Evolutionary conservation across 2,888 invertebrate species (phyloP).

Genomic region (Cephus pulcher): DNA sequence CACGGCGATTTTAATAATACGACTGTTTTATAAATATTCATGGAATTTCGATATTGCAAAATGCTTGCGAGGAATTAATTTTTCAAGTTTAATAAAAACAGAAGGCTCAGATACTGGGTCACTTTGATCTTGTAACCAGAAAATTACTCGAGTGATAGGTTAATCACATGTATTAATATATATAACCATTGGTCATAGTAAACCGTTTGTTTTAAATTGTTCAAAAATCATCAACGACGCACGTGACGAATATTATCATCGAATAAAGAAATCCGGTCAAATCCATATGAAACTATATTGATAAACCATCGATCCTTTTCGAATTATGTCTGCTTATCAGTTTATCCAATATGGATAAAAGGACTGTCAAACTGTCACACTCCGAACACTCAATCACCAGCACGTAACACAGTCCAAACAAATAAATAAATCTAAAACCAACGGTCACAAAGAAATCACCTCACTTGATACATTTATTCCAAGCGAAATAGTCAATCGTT

Average conservation of each 20-base stretch:
- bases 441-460: not conserved
- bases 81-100: not conserved
- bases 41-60: not conserved
- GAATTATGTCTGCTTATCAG: not conserved
- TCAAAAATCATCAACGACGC: too few relatives aligned
- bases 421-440: not conserved
- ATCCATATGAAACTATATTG: not conserved
- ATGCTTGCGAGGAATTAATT: not conserved
- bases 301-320: not conserved
- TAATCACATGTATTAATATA: not conserved
- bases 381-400: not conserved
- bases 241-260: too few relatives aligned
- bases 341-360: not conserved
- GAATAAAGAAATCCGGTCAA: not conserved
- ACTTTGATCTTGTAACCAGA: not conserved
- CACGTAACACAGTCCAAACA: not conserved
- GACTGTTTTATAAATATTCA: not conserved
- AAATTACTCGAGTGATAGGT: not conserved
- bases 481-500: not conserved
- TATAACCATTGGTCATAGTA: not conserved
- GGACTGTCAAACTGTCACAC: not conserved
- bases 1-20: not conserved
- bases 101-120: not conserved
- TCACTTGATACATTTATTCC: not conserved
- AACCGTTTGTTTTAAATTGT: too few relatives aligned